These are phyloP conservation scores for Acanthopleura granulata DNA, from an alignment of 2,888 invertebrate species.

Conservation along the genomic window DNA sequence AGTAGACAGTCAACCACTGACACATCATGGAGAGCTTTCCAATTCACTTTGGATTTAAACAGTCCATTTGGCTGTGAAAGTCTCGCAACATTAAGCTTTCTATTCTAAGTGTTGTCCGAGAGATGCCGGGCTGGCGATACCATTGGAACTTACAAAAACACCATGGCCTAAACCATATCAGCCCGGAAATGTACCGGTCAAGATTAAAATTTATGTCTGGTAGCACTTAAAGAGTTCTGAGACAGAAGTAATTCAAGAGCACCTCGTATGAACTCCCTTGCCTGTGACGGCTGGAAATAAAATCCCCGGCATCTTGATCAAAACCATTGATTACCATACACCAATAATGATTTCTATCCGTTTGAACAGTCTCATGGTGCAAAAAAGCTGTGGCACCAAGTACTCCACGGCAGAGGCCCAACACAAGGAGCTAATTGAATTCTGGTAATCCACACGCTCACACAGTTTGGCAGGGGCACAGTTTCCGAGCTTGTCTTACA, in stretches of 20 bases:
- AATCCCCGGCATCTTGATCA: neutral
- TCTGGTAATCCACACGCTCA: neutral
- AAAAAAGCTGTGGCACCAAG: neutral
- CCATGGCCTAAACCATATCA: no score
- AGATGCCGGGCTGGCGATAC: neutral
- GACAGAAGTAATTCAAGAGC: no score
- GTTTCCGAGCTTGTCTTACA: neutral
- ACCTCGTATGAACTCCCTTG: neutral
- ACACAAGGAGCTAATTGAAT: neutral
- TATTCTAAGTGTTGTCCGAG: neutral
- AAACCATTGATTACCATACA: neutral
- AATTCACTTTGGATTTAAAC: neutral
- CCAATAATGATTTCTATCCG: neutral
- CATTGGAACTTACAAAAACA: no score
- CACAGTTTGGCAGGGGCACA: neutral
- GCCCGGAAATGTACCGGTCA: no score
- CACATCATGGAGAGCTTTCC: neutral
- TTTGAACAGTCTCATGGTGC: neutral
- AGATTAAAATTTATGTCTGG: no score
- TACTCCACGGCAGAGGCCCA: neutral
- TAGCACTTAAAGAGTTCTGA: no score
- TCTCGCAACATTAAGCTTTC: constrained; percentile 8
- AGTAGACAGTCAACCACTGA: neutral
- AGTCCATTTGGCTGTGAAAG: neutral
- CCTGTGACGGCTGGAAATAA: neutral